These are phyloP conservation scores for Mythimna albipuncta DNA, from an alignment of 2,888 invertebrate genomes.

Conservation along the genomic window DNA sequence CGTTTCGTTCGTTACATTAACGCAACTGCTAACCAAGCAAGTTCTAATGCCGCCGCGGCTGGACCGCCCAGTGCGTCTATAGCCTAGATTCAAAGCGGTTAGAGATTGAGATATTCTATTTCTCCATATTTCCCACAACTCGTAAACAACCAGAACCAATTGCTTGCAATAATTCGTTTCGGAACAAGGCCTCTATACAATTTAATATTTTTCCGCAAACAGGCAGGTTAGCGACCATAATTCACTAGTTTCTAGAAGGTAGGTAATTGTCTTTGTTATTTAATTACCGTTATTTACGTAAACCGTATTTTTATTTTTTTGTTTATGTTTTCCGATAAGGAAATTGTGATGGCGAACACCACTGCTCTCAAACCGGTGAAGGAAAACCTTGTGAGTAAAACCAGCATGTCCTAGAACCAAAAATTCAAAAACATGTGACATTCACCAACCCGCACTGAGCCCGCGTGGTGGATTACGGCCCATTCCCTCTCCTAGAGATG, in stretches of 20 bases:
- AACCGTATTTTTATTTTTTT: not conserved
- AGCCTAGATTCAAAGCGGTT: slow-evolving; percentile 31
- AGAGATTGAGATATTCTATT: slow-evolving; percentile 34
- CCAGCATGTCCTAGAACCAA: too few relatives aligned
- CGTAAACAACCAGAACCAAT: slow-evolving; percentile 37
- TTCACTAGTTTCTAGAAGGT: slow-evolving; percentile 15
- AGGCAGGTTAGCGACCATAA: slow-evolving; percentile 11
- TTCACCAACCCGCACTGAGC: too few relatives aligned
- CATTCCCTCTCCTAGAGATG: too few relatives aligned
- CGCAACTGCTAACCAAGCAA: not conserved
- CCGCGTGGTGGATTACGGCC: too few relatives aligned
- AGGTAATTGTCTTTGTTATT: slow-evolving; percentile 22
- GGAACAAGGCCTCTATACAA: slow-evolving; percentile 18
- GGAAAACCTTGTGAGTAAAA: too few relatives aligned
- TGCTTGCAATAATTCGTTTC: slow-evolving; percentile 29
- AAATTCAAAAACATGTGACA: too few relatives aligned
- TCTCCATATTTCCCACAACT: slow-evolving; percentile 34
- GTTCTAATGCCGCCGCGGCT: not conserved
- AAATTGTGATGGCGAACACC: not conserved
- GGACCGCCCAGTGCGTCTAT: slow-evolving; percentile 22
- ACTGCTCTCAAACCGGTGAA: too few relatives aligned
- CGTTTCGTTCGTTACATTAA: not conserved
- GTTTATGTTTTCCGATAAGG: not conserved
- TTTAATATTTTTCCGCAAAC: slow-evolving; percentile 47
- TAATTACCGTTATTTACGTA: slow-evolving; percentile 11